These are phyloP conservation scores for Lagodon rhomboides DNA, from an alignment of 2,797 vertebrate genomes.

Conservation along the genomic window DNA sequence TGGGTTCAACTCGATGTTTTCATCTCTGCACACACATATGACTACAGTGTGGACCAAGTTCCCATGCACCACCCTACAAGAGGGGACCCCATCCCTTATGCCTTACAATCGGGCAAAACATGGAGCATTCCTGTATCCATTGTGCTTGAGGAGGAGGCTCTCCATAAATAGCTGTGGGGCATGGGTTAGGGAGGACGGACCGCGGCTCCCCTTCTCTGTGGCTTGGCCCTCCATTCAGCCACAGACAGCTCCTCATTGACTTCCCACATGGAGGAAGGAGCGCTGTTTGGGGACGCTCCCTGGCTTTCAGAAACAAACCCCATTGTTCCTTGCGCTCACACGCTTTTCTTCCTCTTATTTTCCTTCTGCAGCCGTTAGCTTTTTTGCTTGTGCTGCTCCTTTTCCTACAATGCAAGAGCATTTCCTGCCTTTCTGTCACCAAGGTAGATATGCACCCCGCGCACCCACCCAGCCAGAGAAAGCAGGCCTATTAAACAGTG, in stretches of 20 bases:
- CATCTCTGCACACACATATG: slow-evolving; percentile 32
- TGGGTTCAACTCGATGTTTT: background rate
- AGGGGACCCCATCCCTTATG: slow-evolving; percentile 47
- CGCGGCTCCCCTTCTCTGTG: slow-evolving; percentile 52
- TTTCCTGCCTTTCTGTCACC: slow-evolving; percentile 82
- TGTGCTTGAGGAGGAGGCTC: slow-evolving; percentile 73
- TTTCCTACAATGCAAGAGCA: slow-evolving; percentile 80
- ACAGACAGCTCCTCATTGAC: slow-evolving; percentile 65
- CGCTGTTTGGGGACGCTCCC: slow-evolving; percentile 74
- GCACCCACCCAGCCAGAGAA: slow-evolving; percentile 39
- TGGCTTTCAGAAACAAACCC: slow-evolving; percentile 80
- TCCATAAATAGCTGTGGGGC: slow-evolving; percentile 78
- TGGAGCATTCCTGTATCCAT: slow-evolving; percentile 74
- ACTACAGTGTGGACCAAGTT: slow-evolving; percentile 41
- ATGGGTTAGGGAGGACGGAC: slow-evolving; percentile 63
- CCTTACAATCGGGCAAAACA: slow-evolving; percentile 57
- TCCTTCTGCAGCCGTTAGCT: slow-evolving; percentile 70
- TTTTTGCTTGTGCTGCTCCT: slow-evolving; percentile 76
- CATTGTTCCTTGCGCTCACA: slow-evolving; percentile 81
- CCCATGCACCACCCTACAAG: slow-evolving; percentile 65
- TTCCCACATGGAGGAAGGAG: slow-evolving; percentile 77
- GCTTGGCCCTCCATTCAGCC: slow-evolving; percentile 59
- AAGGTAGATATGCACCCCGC: slow-evolving; percentile 51
- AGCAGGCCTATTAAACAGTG: slow-evolving; percentile 43
- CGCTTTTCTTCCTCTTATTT: slow-evolving; percentile 81